These are phyloP conservation scores for Schizopygopsis malacanthus DNA, from an alignment of 2,797 vertebrate species.

Conservation along the genomic window DNA sequence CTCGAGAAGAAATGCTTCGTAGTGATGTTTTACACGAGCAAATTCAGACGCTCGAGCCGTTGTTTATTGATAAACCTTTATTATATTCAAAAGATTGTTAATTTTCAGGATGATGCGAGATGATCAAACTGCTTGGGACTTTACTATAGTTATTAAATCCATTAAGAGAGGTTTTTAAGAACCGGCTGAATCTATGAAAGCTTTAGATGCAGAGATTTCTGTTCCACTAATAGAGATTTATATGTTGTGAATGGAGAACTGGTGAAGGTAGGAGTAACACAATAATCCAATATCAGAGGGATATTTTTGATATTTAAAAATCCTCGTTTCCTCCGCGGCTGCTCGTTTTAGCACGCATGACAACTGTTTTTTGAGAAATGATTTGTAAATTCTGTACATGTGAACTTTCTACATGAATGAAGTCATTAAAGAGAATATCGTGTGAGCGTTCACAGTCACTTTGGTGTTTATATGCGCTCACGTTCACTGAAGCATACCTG, in stretches of 20 bases:
- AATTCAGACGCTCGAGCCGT: conserved; percentile 77
- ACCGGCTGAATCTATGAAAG: neutral
- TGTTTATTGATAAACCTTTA: conserved; percentile 78
- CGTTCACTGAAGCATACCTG: neutral
- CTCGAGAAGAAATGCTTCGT: conserved; percentile 75
- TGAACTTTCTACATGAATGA: conserved; percentile 85
- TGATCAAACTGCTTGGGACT: conserved; percentile 77
- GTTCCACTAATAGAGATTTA: neutral
- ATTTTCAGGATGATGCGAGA: conserved; percentile 77
- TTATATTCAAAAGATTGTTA: conserved; percentile 75
- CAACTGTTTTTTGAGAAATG: neutral
- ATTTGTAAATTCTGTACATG: conserved; percentile 77
- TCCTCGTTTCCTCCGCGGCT: neutral
- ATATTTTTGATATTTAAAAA: conserved; percentile 3
- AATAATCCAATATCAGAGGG: neutral
- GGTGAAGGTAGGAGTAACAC: neutral
- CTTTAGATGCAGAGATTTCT: conserved; percentile 10
- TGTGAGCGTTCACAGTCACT: neutral
- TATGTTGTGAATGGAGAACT: neutral
- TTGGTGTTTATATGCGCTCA: neutral
- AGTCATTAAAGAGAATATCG: conserved; percentile 57
- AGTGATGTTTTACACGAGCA: conserved; percentile 81
- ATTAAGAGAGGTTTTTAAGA: conserved; percentile 40
- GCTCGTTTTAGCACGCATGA: neutral
- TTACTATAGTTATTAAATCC: conserved; percentile 69